These are phyloP conservation scores for Drosophila aff. DNA, from an alignment of 1,140 invertebrate genomes.

Conservation along the genomic window DNA sequence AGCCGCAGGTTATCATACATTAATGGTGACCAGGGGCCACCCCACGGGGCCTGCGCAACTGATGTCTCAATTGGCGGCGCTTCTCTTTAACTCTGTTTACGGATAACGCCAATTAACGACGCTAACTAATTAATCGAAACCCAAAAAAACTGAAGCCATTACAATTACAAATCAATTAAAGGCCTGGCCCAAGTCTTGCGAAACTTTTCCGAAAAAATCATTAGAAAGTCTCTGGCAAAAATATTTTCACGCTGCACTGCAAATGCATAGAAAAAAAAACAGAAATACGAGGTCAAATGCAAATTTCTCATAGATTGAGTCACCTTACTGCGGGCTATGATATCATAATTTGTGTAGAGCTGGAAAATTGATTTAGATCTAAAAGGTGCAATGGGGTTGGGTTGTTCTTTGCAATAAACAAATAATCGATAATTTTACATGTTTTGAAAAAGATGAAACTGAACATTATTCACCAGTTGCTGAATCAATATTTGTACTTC, in stretches of 20 bases:
- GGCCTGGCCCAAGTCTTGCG: constrained; percentile 6
- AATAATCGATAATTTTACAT: constrained; percentile 5
- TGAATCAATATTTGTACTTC: constrained; percentile 6
- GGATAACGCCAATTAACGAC: constrained; percentile 63
- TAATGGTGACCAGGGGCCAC: constrained; percentile 15
- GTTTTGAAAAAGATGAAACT: neutral
- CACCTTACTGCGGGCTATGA: constrained; percentile 29
- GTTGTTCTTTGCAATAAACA: neutral
- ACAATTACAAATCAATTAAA: constrained; percentile 74
- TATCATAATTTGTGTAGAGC: constrained; percentile 47
- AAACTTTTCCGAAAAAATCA: constrained; percentile 31
- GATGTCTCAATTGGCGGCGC: constrained; percentile 60
- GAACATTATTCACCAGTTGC: neutral
- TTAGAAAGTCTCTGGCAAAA: constrained; percentile 31
- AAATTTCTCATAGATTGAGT: constrained; percentile 48
- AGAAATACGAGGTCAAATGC: constrained; percentile 48
- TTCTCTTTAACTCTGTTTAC: constrained; percentile 46
- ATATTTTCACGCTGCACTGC: constrained; percentile 36
- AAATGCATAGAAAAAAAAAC: constrained; percentile 27
- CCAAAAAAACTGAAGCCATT: constrained; percentile 46
- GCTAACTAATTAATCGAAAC: constrained; percentile 66
- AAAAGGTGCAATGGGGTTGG: neutral
- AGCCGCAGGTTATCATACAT: constrained; percentile 26
- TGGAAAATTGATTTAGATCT: constrained; percentile 33
- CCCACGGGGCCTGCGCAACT: constrained; percentile 36